Evolutionary conservation across 2,113 vertebrate species (phyloP), one percentile per base, ranked within the genome.

Genomic region (Phainopepla nitens): DNA sequence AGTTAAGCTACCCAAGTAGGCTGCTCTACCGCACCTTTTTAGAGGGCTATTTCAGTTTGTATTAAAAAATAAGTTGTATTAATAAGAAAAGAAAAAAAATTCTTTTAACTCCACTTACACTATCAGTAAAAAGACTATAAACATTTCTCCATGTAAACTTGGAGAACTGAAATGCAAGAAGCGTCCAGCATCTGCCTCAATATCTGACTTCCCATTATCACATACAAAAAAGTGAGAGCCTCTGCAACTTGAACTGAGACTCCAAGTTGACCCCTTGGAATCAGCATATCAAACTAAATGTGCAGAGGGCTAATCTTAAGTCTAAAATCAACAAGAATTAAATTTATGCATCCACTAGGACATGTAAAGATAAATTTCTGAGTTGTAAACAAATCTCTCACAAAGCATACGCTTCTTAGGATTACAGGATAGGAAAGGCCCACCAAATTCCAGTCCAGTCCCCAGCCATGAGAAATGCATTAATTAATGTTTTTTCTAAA

Each of bases 341-440:
- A 69, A 78, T 58, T 11, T 33, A 60, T 50, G 9, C 19, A 60
- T 25, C 56, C 27, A 83, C 28, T 27, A 41, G 36, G 27, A 78
- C 22, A 17, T 1, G 13, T 2, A 35, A 53, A 61, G 24, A 57
- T 35, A 68, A 45, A 62, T 73, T 93, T 39, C 76, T 35, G 35
- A 70, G 27, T 25, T 3, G 0, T 20, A 56, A 65, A 87, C 8
- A 57, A 61, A 54, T 29, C 4, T 60, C 41, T 41, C 15, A 3
- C 11, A n/a, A 86, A 57, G 7, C 10, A 51, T 20, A 21, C 0
- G 0, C 2, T 61, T 29, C 9, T 64, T 25, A 24, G 13, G 50
- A 61, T 53, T 25, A 41, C 11, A 54, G 25, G 22, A 39, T 13
- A 81, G 49, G 36, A 80, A 42, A 53, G 29, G 19, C 41, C 16